Evolutionary conservation across 2,113 vertebrate species (phyloP).

Genomic region (Mormyrus lacerda): DNA sequence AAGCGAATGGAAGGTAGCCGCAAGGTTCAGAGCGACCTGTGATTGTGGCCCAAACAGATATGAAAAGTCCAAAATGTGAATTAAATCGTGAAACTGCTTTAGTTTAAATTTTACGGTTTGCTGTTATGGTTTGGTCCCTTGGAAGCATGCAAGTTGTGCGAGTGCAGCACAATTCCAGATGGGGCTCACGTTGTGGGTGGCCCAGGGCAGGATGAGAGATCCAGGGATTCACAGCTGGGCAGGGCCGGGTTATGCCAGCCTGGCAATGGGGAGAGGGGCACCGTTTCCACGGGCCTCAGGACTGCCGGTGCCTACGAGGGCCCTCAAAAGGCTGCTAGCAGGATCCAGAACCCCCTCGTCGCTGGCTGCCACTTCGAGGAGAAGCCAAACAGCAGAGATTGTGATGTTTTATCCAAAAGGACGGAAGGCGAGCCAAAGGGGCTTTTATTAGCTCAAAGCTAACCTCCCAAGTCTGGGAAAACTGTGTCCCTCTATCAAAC

Average conservation of each 20-base stretch:
- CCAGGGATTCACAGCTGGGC: neutral
- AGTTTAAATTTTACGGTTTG: neutral
- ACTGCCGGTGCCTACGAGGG: neutral
- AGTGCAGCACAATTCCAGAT: neutral
- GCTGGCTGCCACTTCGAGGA: neutral
- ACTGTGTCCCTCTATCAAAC: neutral
- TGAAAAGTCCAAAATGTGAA: neutral
- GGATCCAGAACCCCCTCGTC: neutral
- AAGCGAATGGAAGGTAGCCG: neutral
- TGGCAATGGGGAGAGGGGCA: neutral
- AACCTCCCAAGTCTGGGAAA: neutral
- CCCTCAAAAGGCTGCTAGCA: neutral
- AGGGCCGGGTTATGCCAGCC: neutral
- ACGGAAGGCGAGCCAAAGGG: neutral
- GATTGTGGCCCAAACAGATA: neutral
- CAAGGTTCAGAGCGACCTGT: neutral
- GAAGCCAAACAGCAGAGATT: neutral
- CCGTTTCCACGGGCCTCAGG: neutral
- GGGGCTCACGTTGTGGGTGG: neutral
- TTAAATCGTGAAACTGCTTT: neutral
- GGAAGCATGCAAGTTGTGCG: neutral
- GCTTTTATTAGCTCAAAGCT: neutral
- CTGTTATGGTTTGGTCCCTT: neutral
- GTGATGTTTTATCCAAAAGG: neutral
- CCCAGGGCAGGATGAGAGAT: neutral